These are phyloP conservation scores for Apocheima hispidaria DNA, from an alignment of 2,888 invertebrate species.

Conservation along the genomic window DNA sequence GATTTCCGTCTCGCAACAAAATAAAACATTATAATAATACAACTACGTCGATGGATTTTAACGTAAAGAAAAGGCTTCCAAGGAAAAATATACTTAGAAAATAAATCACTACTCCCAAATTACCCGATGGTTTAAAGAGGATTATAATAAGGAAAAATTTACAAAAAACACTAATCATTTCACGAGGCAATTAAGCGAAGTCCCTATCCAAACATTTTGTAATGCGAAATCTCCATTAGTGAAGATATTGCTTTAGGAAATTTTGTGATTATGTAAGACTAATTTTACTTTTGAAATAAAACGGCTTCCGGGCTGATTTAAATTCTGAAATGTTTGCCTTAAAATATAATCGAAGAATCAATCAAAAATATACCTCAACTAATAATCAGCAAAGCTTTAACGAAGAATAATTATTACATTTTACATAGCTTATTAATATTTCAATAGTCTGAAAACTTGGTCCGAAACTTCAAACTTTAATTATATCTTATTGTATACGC, in stretches of 20 bases:
- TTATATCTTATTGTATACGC: conserved; percentile 22
- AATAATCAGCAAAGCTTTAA: neutral
- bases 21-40: too few species aligned
- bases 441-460: conserved; percentile 25
- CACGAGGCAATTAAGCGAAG: conserved; percentile 3
- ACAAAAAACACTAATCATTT: conserved; percentile 19
- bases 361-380: neutral
- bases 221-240: too few species aligned
- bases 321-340: neutral
- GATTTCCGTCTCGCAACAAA: too few species aligned
- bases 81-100: conserved; percentile 3
- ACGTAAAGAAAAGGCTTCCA: neutral
- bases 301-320: too few species aligned
- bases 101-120: conserved; percentile 20
- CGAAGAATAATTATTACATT: neutral
- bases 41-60: too few species aligned
- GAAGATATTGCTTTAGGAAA: too few species aligned
- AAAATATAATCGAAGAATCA: neutral
- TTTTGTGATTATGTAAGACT: too few species aligned
- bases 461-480: conserved; percentile 20
- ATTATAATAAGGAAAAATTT: conserved; percentile 21
- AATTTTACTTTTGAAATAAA: too few species aligned
- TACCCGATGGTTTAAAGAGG: neutral
- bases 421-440: conserved; percentile 17
- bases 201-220: too few species aligned